These are phyloP conservation scores for Pteropus rufus DNA, from an alignment of 2,797 vertebrate genomes.

Conservation along the genomic window DNA sequence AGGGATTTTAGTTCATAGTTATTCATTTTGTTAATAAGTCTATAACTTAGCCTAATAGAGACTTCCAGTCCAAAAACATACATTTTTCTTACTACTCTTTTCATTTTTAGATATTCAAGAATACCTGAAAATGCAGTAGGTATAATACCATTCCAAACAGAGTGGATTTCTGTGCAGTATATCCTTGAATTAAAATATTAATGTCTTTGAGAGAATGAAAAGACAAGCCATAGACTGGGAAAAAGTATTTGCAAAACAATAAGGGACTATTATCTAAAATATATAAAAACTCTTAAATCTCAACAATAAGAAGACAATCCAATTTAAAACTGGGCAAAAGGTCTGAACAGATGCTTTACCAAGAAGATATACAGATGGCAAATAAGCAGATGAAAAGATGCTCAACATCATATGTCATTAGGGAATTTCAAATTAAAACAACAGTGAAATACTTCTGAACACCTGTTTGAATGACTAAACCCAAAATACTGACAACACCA, in stretches of 20 bases:
- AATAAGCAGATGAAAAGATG: background rate
- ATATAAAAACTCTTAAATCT: background rate
- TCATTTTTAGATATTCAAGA: conserved; percentile 28
- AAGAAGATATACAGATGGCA: background rate
- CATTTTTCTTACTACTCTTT: background rate
- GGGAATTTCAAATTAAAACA: background rate
- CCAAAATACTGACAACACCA: background rate
- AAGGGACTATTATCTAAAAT: background rate
- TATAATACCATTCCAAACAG: background rate
- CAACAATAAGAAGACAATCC: background rate
- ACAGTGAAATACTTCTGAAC: background rate
- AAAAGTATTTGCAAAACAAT: background rate
- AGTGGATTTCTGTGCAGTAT: background rate
- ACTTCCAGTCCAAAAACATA: background rate
- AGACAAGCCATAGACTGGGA: background rate
- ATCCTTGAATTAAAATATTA: background rate
- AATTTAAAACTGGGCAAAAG: background rate
- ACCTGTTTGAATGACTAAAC: background rate
- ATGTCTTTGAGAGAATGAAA: background rate
- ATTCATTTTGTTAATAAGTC: background rate
- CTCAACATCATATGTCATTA: background rate
- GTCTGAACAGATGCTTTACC: background rate
- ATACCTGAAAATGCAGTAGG: background rate
- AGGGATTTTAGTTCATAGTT: background rate
- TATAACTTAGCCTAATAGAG: background rate